A percentile compares a stretch with the other conserved stretches of the same genome.
These are phyloP conservation scores for Drosophila pachea DNA, from an alignment of 1,140 invertebrate genomes.

Conservation along the genomic window DNA sequence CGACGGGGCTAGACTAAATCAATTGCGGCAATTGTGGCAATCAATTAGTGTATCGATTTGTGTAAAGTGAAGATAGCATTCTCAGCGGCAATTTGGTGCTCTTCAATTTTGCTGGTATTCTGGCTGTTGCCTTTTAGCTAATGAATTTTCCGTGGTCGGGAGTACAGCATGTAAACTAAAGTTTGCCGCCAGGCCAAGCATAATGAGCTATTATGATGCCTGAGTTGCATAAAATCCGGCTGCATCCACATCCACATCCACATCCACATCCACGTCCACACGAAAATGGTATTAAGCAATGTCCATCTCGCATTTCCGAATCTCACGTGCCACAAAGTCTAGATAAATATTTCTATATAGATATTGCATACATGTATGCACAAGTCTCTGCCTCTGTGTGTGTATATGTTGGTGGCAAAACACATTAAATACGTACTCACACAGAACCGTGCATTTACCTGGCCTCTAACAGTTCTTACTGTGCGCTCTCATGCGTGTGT, in stretches of 20 bases:
- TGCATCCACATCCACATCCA: slow-evolving; percentile 34
- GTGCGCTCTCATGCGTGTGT: slow-evolving; percentile 24
- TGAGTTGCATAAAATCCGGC: slow-evolving; percentile 56
- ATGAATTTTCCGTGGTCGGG: slow-evolving; percentile 52
- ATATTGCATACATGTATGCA: slow-evolving; percentile 5
- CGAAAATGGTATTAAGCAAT: slow-evolving; percentile 74
- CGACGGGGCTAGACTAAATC: slow-evolving; percentile 47
- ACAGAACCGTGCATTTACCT: slow-evolving; percentile 15
- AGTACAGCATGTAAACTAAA: slow-evolving; percentile 6
- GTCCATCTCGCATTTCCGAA: slow-evolving; percentile 73
- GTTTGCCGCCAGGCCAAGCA: slow-evolving; percentile 29
- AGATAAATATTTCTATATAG: slow-evolving; percentile 19
- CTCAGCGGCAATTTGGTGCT: slow-evolving; percentile 29
- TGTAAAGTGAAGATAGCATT: slow-evolving; percentile 19
- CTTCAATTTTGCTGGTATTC: slow-evolving; percentile 7
- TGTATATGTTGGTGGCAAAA: slow-evolving; percentile 18
- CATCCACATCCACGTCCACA: no score
- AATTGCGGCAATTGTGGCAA: slow-evolving; percentile 47
- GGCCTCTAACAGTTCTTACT: slow-evolving; percentile 54
- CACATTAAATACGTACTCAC: slow-evolving; percentile 20
- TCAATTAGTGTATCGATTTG: slow-evolving; percentile 38
- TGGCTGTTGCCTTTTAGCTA: slow-evolving; percentile 61
- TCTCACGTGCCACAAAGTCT: slow-evolving; percentile 59
- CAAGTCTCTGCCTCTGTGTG: not conserved
- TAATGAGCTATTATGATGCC: slow-evolving; percentile 75